These are phyloP conservation scores for Morus bassanus DNA, from an alignment of 2,797 vertebrate genomes.

Conservation along the genomic window DNA sequence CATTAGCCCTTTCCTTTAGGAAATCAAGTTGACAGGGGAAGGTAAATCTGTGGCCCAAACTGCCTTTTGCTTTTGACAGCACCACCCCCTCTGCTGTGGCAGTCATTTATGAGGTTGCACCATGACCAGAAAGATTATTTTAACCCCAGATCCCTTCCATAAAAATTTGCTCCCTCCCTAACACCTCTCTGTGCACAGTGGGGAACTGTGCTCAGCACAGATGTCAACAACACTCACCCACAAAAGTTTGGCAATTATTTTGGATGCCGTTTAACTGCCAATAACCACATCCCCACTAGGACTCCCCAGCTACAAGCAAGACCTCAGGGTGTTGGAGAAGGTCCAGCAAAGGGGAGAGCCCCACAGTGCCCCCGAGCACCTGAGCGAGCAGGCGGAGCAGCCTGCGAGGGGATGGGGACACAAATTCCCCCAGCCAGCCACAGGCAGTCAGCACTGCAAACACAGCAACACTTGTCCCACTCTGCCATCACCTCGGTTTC, in stretches of 20 bases:
- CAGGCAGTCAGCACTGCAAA: background rate
- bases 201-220: background rate
- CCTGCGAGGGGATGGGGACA: background rate
- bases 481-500: background rate
- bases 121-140: background rate
- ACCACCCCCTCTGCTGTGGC: background rate
- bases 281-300: background rate
- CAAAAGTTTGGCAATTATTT: background rate
- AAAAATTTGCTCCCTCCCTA: background rate
- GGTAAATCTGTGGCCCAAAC: background rate
- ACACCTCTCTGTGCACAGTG: background rate
- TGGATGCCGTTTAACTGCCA: background rate
- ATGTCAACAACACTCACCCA: background rate
- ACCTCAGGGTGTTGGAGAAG: background rate
- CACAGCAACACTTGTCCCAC: background rate
- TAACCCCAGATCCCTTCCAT: background rate
- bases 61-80: background rate
- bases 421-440: accelerated
- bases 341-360: background rate
- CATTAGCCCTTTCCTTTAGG: background rate
- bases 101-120: background rate
- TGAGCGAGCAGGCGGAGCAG: background rate
- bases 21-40: background rate
- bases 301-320: background rate
- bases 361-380: background rate